Evolutionary conservation across 2,113 vertebrate genomes (phyloP).

Genomic region (Promerops cafer): DNA sequence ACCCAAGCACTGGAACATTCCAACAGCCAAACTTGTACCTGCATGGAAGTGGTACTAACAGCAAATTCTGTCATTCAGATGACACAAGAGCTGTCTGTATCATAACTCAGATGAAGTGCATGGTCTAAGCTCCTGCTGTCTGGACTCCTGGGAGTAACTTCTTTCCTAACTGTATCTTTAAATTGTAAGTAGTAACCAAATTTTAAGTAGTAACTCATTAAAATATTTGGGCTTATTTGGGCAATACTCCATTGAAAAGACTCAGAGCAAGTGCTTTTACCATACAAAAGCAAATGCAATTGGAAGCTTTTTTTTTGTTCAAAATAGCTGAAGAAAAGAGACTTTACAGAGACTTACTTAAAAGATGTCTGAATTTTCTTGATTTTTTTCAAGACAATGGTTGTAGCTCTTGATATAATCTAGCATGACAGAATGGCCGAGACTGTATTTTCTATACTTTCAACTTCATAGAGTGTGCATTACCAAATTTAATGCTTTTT

Average conservation of each 20-base stretch:
- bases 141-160: neutral
- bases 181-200: neutral
- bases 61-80: neutral
- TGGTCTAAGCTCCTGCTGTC: neutral
- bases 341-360: neutral
- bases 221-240: neutral
- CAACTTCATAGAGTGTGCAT: neutral
- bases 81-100: neutral
- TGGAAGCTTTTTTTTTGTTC: neutral
- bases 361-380: neutral
- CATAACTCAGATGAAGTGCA: neutral
- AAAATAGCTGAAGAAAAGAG: neutral
- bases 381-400: neutral
- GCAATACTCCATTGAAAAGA: neutral
- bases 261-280: neutral
- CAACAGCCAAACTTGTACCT: fast-evolving
- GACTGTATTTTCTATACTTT: neutral
- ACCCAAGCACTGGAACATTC: neutral
- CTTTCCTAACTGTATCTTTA: neutral
- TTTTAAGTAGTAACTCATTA: neutral
- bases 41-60: neutral
- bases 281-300: neutral
- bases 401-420: neutral
- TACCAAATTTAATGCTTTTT: neutral
- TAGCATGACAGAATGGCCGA: neutral